A percentile compares a stretch with the other conserved stretches of the same genome.
Evolutionary conservation across 1,140 invertebrate genomes (phyloP).

Genomic region (Drosophila nebulosa): DNA sequence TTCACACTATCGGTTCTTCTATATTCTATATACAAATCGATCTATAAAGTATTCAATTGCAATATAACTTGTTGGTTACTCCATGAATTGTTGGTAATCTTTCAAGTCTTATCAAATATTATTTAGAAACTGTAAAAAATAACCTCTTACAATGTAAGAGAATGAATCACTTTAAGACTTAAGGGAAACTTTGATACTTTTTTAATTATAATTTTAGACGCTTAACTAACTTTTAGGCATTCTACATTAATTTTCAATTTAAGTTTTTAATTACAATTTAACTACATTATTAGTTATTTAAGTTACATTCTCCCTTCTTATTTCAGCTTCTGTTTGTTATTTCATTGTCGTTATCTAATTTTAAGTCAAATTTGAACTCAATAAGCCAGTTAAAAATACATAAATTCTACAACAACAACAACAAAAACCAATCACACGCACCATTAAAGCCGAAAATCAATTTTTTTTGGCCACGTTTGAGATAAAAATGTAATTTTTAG

Average conservation of each 20-base stretch:
- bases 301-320: background rate
- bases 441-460: conserved; percentile 24
- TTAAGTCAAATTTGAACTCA: background rate
- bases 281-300: background rate
- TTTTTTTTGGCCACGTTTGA: conserved; percentile 28
- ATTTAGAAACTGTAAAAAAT: too few species aligned
- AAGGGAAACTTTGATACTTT: too few species aligned
- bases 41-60: too few species aligned
- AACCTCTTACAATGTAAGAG: too few species aligned
- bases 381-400: conserved; percentile 22
- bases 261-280: too few species aligned
- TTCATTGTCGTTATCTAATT: background rate
- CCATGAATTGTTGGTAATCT: too few species aligned
- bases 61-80: too few species aligned
- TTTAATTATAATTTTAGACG: too few species aligned
- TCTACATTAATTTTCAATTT: background rate
- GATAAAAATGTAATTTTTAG: conserved; percentile 59
- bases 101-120: too few species aligned
- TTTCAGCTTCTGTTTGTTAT: background rate
- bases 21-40: too few species aligned
- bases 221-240: background rate
- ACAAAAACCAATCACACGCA: conserved; percentile 38
- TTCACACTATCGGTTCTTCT: too few species aligned
- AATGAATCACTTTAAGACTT: too few species aligned
- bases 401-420: background rate